phyloP scores from a whole-genome alignment of 2,113 vertebrate genomes.

The Circaetus gallicus region DNA sequence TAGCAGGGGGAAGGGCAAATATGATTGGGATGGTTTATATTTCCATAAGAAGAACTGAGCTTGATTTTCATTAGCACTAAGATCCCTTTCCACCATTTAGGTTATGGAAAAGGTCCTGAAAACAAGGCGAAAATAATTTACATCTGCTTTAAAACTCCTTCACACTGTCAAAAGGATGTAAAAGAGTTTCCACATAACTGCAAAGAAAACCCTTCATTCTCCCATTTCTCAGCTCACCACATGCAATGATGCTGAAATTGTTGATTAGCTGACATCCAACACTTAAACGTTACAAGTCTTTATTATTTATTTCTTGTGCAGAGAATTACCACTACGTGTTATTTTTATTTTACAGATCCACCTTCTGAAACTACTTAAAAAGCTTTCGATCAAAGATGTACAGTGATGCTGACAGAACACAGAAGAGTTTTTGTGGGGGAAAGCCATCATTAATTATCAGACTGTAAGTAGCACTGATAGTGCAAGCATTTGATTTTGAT shows the following conservation, averaged over 20 bases:
- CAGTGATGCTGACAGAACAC: slow-evolving; percentile 47
- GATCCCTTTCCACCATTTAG: background rate
- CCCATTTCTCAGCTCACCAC: background rate
- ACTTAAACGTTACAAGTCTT: slow-evolving; percentile 6
- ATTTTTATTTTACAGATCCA: slow-evolving; percentile 58
- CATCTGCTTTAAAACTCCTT: background rate
- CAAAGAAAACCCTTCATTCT: background rate
- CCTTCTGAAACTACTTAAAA: slow-evolving; percentile 65
- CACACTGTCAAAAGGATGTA: background rate
- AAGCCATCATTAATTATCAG: slow-evolving; percentile 64
- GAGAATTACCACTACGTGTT: slow-evolving; percentile 39
- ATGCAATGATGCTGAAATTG: background rate
- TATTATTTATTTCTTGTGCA: slow-evolving; percentile 59
- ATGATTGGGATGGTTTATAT: background rate
- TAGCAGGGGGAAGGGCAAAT: background rate
- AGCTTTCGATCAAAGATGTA: slow-evolving; percentile 63
- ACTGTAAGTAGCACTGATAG: slow-evolving; percentile 50
- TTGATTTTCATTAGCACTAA: background rate
- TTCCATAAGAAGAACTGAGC: background rate
- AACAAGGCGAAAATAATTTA: background rate
- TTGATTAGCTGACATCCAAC: slow-evolving; percentile 32
- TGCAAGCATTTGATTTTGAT: slow-evolving; percentile 59
- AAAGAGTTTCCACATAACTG: background rate
- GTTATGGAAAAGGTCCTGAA: background rate
- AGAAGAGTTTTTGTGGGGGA: background rate